Evolutionary conservation across 2,797 vertebrate species (phyloP), one percentile per base, ranked within the genome.

Genomic region (Ambastaia sidthimunki): DNA sequence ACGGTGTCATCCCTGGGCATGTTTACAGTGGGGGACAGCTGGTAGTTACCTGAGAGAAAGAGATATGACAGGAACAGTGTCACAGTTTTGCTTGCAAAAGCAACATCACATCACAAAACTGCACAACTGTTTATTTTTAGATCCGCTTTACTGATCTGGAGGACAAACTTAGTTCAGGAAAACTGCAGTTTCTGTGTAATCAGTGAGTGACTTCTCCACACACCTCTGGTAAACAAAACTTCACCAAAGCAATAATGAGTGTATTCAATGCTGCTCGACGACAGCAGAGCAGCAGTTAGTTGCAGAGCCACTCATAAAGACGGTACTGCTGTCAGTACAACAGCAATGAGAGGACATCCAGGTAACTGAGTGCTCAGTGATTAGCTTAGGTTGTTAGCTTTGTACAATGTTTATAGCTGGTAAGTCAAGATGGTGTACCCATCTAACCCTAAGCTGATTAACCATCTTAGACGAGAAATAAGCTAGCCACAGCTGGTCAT

Each of bases 1-100:
- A 98, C 95, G 21, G 93, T 95, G 88, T 98, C 96, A 60, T 98
- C 96, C 28, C 96, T 96, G 16, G 97, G 96, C 97, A 98, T 98
- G 89, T 98, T 98, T 84, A 98, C 97, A 0, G 97, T 98, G 10
- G 96, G 97, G 79, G 97, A 98, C 82, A 98, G 93, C 88, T 96
- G 96, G 87, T 93, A 96, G 94, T 95, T 95, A 90, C 96, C 97
- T 98, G 81, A 74, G 67, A 84, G 82, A 83, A 59, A 70, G 21
- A 48, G 5, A 44, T n/a, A 23, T 48, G 37, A 68, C n/a, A 68
- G 41, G 13, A 21, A 68, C n/a, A 7, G 66, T 48, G 41, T 68
- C 21, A 48, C 23, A 23, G 41, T 21, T 68, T 63, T 15, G 47
- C 6, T 0, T 6, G 28, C 7, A 52, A 52, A 19, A 50, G 50